Evolutionary conservation across 2,888 invertebrate species (phyloP).

Genomic region (Automeris io): DNA sequence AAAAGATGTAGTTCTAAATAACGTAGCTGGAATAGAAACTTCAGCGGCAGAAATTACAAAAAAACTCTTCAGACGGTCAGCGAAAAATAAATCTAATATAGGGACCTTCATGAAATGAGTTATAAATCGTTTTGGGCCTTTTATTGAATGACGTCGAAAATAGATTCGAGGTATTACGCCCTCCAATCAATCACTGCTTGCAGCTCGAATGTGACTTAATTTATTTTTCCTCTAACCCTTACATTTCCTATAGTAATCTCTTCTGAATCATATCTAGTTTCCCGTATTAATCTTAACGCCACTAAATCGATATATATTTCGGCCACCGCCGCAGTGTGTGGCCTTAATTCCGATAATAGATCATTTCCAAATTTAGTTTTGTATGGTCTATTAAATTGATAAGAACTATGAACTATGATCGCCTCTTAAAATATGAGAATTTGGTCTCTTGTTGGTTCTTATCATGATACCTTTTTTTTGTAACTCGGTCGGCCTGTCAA

Average conservation of each 20-base stretch:
- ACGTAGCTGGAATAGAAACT: too few relatives aligned
- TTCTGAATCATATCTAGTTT: conserved; percentile 17
- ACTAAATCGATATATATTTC: background rate
- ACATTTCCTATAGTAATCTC: conserved; percentile 5
- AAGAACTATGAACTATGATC: too few relatives aligned
- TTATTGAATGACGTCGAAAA: conserved; percentile 22
- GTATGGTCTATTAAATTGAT: too few relatives aligned
- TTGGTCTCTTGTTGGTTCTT: too few relatives aligned
- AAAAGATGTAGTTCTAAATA: too few relatives aligned
- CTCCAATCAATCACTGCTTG: conserved; percentile 31
- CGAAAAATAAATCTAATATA: conserved; percentile 1
- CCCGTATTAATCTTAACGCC: conserved; percentile 13
- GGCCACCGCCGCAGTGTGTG: background rate
- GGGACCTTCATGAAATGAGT: conserved; percentile 9
- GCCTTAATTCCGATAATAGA: conserved; percentile 2
- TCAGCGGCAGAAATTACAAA: too few relatives aligned
- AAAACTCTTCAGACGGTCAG: background rate
- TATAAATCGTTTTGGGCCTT: conserved; percentile 17
- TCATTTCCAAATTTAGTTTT: too few relatives aligned
- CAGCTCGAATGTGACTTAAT: conserved; percentile 27
- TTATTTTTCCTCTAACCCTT: conserved; percentile 18
- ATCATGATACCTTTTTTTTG: too few relatives aligned
- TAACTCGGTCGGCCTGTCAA: too few relatives aligned
- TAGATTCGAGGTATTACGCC: conserved; percentile 25
- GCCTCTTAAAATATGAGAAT: too few relatives aligned